These are phyloP conservation scores for Xiphydria camelus DNA, from an alignment of 2,888 invertebrate genomes.

Conservation along the genomic window DNA sequence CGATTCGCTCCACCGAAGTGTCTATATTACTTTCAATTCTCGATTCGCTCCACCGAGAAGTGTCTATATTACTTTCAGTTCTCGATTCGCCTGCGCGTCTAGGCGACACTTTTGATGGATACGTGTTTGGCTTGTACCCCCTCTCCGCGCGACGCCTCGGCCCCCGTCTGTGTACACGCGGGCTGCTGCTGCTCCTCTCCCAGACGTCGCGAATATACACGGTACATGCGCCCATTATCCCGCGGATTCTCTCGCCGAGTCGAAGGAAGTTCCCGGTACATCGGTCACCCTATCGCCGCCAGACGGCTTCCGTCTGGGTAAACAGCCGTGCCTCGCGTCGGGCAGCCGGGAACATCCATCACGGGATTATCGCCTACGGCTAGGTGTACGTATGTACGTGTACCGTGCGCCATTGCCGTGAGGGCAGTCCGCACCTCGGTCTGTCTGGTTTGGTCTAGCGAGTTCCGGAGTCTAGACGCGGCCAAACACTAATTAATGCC, in stretches of 20 bases:
- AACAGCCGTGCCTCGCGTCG: constrained; percentile 37
- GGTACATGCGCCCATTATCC: too few species aligned
- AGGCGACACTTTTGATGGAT: constrained; percentile 18
- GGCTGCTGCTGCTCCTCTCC: too few species aligned
- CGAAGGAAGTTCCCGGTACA: constrained; percentile 17
- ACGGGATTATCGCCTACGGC: constrained; percentile 53
- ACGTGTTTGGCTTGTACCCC: constrained; percentile 1
- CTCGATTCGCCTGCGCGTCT: too few species aligned
- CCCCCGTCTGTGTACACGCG: too few species aligned
- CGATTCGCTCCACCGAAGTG: too few species aligned
- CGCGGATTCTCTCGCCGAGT: too few species aligned
- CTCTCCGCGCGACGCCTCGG: constrained; percentile 11
- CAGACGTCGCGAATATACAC: too few species aligned
- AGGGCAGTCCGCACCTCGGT: constrained; percentile 11
- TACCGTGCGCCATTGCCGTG: not conserved
- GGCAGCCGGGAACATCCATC: constrained; percentile 49
- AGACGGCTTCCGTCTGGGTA: constrained; percentile 54
- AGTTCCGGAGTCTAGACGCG: constrained; percentile 38
- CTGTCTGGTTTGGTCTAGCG: constrained; percentile 42
- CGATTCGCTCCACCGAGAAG: too few species aligned
- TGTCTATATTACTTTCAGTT: too few species aligned
- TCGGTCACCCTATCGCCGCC: constrained; percentile 41
- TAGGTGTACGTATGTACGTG: too few species aligned
- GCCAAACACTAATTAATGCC: constrained; percentile 51
- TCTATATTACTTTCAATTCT: too few species aligned